These are phyloP conservation scores for Gryllus longicercus DNA, from an alignment of 2,888 invertebrate species.

Conservation along the genomic window DNA sequence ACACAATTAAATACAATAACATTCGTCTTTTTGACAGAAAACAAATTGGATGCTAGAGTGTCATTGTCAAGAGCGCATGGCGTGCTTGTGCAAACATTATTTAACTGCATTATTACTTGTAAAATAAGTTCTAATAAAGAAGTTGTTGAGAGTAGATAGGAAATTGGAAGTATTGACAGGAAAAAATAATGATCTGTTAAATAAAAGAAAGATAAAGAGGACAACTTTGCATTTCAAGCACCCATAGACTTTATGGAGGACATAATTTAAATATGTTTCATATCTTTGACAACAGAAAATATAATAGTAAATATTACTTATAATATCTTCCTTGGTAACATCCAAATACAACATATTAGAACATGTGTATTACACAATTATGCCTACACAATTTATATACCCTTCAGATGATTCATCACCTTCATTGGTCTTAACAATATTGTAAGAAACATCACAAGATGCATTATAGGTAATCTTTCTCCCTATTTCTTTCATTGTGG, in stretches of 20 bases:
- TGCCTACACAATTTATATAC: neutral
- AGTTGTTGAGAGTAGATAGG: neutral
- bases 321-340: neutral
- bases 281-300: neutral
- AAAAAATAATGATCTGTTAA: too few species aligned
- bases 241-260: neutral
- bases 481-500: neutral
- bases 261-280: neutral
- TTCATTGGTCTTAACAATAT: neutral
- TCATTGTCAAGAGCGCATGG: neutral
- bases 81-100: neutral
- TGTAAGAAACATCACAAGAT: slow-evolving; percentile 2
- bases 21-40: neutral
- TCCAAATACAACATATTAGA: neutral
- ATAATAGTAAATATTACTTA: neutral
- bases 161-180: neutral
- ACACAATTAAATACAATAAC: neutral
- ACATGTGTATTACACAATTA: neutral
- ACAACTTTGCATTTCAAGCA: neutral
- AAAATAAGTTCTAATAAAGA: neutral
- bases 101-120: neutral
- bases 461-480: neutral
- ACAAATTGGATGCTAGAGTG: neutral
- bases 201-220: too few species aligned
- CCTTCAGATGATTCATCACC: neutral